Evolutionary conservation across 2,797 vertebrate genomes (phyloP).

Genomic region (Hipposideros larvatus): DNA sequence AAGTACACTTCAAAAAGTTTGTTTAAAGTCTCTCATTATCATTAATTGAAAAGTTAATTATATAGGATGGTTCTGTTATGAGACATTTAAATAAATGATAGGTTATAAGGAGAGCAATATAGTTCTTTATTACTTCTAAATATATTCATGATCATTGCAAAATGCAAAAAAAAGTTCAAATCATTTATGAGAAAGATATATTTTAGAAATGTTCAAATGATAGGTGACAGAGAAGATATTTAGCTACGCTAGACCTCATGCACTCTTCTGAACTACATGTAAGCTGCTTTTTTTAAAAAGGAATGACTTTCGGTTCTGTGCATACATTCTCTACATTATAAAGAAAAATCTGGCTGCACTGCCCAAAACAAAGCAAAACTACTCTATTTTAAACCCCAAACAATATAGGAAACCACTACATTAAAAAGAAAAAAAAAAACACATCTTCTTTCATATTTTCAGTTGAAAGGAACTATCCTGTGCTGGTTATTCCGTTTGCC

Average conservation of each 20-base stretch:
- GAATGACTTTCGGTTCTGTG: slow-evolving; percentile 1
- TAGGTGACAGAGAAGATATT: not conserved
- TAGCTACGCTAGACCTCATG: not conserved
- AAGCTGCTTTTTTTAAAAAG: slow-evolving; percentile 29
- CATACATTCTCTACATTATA: not conserved
- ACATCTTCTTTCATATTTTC: not conserved
- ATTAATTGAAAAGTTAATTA: slow-evolving; percentile 20
- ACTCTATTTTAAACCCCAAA: not conserved
- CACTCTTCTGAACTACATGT: not conserved
- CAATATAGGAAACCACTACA: not conserved
- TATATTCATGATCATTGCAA: slow-evolving; percentile 1
- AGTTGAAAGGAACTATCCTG: not conserved
- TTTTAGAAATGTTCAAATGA: slow-evolving; percentile 48
- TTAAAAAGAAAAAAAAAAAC: not conserved
- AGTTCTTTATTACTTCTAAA: slow-evolving; percentile 1
- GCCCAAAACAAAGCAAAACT: slow-evolving; percentile 8
- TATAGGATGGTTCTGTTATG: not conserved
- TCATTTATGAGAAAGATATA: slow-evolving; percentile 19
- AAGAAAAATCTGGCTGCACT: not conserved
- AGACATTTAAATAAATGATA: slow-evolving; percentile 46
- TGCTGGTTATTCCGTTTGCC: not conserved
- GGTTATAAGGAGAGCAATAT: not conserved
- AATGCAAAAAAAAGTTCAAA: slow-evolving; percentile 25
- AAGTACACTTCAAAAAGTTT: slow-evolving; percentile 23
- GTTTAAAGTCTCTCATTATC: not conserved